phyloP scores from a whole-genome alignment of 1,140 invertebrate genomes.

The Conus betulinus region DNA sequence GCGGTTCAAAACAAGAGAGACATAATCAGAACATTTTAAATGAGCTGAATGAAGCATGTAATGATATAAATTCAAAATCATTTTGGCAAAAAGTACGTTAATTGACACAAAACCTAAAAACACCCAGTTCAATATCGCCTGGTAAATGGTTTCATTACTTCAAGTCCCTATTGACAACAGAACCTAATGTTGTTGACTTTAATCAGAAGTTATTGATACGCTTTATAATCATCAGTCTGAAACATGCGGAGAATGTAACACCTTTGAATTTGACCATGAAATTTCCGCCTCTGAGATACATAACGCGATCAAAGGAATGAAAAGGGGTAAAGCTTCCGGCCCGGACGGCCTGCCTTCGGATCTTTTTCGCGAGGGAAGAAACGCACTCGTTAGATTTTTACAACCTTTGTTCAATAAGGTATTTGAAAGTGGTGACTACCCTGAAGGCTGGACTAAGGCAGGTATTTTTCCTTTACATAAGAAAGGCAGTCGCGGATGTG shows the following conservation, averaged over 20 bases:
- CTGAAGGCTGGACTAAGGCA: conserved; percentile 22
- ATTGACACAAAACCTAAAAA: neutral
- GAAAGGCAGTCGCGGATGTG: conserved; percentile 16
- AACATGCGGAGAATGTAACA: neutral
- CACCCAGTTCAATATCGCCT: neutral
- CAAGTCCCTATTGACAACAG: neutral
- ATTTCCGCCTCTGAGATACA: neutral
- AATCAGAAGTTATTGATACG: neutral
- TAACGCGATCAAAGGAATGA: neutral
- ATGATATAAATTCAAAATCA: neutral
- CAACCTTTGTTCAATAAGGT: conserved; percentile 30
- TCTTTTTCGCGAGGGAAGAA: neutral
- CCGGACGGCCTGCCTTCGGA: neutral
- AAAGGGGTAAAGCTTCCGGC: neutral
- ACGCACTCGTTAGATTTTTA: conserved; percentile 6
- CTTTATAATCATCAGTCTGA: neutral
- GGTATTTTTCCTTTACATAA: conserved; percentile 33
- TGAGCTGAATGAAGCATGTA: conserved; percentile 5
- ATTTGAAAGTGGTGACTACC: conserved; percentile 22
- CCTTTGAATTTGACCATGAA: neutral
- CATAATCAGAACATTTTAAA: neutral
- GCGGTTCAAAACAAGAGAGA: too few relatives aligned
- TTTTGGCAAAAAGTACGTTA: conserved; percentile 1
- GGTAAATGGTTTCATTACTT: conserved; percentile 4
- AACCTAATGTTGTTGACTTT: neutral